Evolutionary conservation across 2,797 vertebrate genomes (phyloP).

Genomic region (Fundulus diaphanus): DNA sequence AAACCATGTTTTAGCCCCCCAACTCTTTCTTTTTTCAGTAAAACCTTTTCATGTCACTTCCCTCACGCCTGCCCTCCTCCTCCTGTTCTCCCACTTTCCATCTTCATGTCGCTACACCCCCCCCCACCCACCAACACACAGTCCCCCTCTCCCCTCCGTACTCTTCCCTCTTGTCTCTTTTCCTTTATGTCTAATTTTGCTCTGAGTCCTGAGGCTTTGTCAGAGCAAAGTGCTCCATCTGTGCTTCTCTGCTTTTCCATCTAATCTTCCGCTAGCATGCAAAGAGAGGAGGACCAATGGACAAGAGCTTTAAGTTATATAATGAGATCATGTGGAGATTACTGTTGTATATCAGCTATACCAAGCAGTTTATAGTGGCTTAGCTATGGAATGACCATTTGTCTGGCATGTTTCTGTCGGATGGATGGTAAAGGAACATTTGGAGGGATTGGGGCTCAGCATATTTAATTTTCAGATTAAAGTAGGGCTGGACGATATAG

Average conservation of each 20-base stretch:
- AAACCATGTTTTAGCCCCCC: background rate
- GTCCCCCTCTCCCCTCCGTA: background rate
- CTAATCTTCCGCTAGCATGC: conserved; percentile 29
- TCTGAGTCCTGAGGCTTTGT: conserved; percentile 40
- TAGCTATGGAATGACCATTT: conserved; percentile 57
- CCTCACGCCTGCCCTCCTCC: conserved; percentile 2
- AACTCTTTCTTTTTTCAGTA: background rate
- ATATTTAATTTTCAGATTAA: background rate
- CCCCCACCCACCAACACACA: background rate
- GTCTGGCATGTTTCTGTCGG: conserved; percentile 52
- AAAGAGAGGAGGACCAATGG: conserved; percentile 32
- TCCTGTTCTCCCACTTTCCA: conserved; percentile 31
- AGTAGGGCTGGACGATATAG: no score
- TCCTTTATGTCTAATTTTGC: conserved; percentile 46
- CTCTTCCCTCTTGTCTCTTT: conserved; percentile 47
- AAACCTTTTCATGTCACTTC: conserved; percentile 17
- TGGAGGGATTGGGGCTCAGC: background rate
- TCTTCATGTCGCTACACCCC: conserved; percentile 15
- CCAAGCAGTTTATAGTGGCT: conserved; percentile 54
- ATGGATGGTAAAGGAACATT: conserved; percentile 15
- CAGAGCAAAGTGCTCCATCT: conserved; percentile 55
- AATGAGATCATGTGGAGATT: conserved; percentile 70
- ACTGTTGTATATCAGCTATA: conserved; percentile 50
- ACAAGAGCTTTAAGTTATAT: conserved; percentile 60
- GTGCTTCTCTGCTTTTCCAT: conserved; percentile 22